These are phyloP conservation scores for Listrodromus nycthemerus DNA, from an alignment of 2,888 invertebrate genomes.

Conservation along the genomic window DNA sequence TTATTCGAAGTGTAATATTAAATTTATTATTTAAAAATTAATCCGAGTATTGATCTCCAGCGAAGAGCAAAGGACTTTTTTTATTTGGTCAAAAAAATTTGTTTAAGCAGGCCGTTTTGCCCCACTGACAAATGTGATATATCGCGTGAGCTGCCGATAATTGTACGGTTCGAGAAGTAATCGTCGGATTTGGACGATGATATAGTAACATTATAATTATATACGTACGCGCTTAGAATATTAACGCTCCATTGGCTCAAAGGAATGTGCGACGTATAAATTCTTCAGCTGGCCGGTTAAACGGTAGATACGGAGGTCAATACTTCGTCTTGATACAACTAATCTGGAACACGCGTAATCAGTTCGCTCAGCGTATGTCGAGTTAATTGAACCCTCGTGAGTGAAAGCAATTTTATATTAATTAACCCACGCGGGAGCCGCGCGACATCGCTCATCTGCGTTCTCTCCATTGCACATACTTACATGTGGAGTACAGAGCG, in stretches of 20 bases:
- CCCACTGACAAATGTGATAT: too few species aligned
- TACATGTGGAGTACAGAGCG: conserved; percentile 42
- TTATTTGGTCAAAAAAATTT: too few species aligned
- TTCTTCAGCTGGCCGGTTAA: conserved; percentile 42
- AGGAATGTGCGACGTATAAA: conserved; percentile 49
- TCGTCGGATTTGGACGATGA: conserved; percentile 17
- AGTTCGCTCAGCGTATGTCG: conserved; percentile 52
- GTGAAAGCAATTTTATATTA: conserved; percentile 64
- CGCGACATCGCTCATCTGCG: conserved; percentile 51
- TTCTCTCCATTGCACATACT: conserved; percentile 15
- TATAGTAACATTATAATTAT: conserved; percentile 40
- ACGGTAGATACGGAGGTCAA: conserved; percentile 9
- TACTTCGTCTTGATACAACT: conserved; percentile 8
- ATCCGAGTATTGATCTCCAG: too few species aligned
- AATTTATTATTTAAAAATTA: too few species aligned
- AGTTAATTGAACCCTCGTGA: conserved; percentile 62
- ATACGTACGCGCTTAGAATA: conserved; percentile 26
- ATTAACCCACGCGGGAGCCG: conserved; percentile 51
- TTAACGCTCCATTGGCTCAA: conserved; percentile 34
- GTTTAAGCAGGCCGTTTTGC: too few species aligned
- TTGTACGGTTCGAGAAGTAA: not conserved
- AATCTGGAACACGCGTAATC: conserved; percentile 61
- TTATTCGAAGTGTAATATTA: too few species aligned
- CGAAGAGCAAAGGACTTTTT: too few species aligned
- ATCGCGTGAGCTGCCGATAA: not conserved